Percentiles rank a stretch among this genome's conserved stretches.
Evolutionary conservation across 2,888 invertebrate species (phyloP).

Genomic region (Seira musarum): DNA sequence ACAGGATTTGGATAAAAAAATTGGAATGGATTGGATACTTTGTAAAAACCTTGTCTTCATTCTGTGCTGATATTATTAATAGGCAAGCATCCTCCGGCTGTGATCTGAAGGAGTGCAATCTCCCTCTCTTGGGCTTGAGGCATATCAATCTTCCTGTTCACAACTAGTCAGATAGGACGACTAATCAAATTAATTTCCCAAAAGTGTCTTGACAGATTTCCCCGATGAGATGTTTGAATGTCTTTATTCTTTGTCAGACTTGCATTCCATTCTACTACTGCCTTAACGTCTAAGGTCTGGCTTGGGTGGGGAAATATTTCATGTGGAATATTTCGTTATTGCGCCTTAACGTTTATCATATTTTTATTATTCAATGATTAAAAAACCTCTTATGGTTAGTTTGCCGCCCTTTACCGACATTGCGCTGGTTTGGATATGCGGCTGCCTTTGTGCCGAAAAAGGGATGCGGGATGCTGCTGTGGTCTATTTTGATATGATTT

Average conservation of each 20-base stretch:
- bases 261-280: neutral
- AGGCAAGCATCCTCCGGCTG: conserved; percentile 3
- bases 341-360: neutral
- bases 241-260: neutral
- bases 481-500: neutral
- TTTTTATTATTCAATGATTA: too few relatives aligned
- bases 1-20: conserved; percentile 7
- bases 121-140: neutral
- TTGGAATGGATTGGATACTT: neutral
- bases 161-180: conserved; percentile 19
- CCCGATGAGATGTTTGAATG: neutral
- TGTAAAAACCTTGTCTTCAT: conserved; percentile 4
- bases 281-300: neutral
- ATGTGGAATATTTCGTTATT: neutral
- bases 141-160: conserved; percentile 37
- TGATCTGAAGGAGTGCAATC: too few relatives aligned
- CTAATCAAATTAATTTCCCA: conserved; percentile 18
- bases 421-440: neutral
- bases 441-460: conserved; percentile 19
- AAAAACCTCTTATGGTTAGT: neutral
- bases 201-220: conserved; percentile 13
- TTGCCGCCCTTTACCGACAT: neutral
- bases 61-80: conserved; percentile 29
- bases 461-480: neutral
- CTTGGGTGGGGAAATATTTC: conserved; percentile 1